phyloP scores from a whole-genome alignment of 2,888 invertebrate species.

The Heliconius charithonia region DNA sequence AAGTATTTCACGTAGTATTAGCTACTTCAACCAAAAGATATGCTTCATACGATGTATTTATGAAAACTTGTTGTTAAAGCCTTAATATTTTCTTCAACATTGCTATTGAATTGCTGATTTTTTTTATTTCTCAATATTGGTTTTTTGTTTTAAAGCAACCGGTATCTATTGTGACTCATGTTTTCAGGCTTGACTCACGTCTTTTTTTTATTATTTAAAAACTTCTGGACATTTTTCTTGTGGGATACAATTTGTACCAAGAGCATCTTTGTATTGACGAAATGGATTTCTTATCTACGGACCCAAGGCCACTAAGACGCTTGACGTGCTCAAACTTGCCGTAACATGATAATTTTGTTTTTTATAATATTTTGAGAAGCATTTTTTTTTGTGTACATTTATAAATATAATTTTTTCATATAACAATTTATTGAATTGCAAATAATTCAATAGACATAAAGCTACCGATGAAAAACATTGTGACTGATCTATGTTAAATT shows the following conservation, averaged over 20 bases:
- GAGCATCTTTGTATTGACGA: slow-evolving; percentile 38
- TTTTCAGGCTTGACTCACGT: slow-evolving; percentile 11
- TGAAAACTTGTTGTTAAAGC: slow-evolving; percentile 46
- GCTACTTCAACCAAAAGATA: slow-evolving; percentile 48
- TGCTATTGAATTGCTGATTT: slow-evolving; percentile 58
- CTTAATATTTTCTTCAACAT: slow-evolving; percentile 52
- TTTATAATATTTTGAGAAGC: neutral
- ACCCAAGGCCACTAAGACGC: slow-evolving; percentile 12
- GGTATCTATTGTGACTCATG: slow-evolving; percentile 66
- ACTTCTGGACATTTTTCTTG: slow-evolving; percentile 45
- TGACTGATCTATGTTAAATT: neutral
- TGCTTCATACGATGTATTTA: slow-evolving; percentile 38
- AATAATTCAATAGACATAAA: neutral
- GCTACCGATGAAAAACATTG: neutral
- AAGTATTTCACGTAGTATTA: slow-evolving; percentile 48
- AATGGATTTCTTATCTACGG: slow-evolving; percentile 38
- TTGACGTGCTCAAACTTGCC: slow-evolving; percentile 36
- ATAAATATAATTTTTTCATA: neutral
- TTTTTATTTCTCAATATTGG: slow-evolving; percentile 63
- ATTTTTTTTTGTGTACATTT: neutral
- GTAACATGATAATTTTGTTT: slow-evolving; percentile 27
- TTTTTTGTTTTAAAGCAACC: slow-evolving; percentile 67
- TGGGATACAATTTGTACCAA: slow-evolving; percentile 44
- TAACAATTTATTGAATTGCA: neutral
- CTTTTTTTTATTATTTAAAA: slow-evolving; percentile 48